Conservation (phyloP, 2,113 vertebrate genomes). For the Tiliqua scincoides region DNA sequence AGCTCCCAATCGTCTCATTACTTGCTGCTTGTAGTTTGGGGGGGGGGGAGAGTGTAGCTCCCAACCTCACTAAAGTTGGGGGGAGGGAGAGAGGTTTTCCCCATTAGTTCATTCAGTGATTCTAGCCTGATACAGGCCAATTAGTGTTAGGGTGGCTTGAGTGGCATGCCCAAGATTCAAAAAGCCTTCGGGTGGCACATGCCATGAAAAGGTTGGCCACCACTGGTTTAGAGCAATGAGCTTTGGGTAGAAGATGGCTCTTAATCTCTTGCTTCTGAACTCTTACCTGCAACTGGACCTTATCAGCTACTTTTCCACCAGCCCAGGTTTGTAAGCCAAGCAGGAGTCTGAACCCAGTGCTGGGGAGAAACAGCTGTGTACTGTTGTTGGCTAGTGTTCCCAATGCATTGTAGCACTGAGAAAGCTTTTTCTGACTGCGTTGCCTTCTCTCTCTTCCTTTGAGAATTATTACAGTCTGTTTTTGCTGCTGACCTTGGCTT, state of each 20-base stretch:
- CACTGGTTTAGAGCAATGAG: not conserved
- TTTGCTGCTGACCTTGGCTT: fast-evolving
- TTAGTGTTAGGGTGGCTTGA: too few species aligned
- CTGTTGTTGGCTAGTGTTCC: not conserved
- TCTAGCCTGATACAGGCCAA: too few species aligned
- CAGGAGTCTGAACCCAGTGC: not conserved
- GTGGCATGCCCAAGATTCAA: too few species aligned
- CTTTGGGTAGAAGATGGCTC: not conserved
- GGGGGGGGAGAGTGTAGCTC: too few species aligned
- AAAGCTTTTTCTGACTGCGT: not conserved
- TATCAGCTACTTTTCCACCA: not conserved
- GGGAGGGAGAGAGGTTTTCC: too few species aligned
- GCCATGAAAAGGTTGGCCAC: too few species aligned
- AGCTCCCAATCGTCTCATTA: too few species aligned
- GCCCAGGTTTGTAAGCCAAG: not conserved
- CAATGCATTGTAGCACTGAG: not conserved
- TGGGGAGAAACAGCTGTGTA: not conserved
- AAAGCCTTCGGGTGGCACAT: too few species aligned
- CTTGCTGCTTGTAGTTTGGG: too few species aligned
- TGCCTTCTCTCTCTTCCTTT: not conserved
- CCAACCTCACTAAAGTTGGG: too few species aligned
- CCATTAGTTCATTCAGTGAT: too few species aligned
- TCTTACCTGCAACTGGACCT: not conserved
- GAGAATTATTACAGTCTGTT: fast-evolving
- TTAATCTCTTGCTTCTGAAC: not conserved